Base-by-base conservation (phyloP, 2,797 vertebrate species). In the Sebastes elongatus region DNA sequence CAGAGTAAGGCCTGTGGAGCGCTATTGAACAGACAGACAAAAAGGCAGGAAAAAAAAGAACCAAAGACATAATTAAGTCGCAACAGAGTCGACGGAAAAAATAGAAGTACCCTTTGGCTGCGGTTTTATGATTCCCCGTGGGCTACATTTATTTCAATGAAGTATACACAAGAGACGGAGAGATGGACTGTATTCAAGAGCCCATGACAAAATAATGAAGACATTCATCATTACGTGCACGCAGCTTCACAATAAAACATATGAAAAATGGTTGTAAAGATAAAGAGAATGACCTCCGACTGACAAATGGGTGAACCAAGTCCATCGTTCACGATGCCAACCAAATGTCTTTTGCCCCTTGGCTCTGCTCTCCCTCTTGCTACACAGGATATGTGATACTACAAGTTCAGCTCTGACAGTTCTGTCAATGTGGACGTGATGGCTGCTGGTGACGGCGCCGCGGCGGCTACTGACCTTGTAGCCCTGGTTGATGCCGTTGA, bases 401-500 rank as follows among this genome's bases (percentile, higher is more conserved):
- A 85, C 88, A 79, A 78, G 68, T 61, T 76, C 74, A 57, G 71
- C 84, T 27, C 74, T 82, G 92, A 87, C 90, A 89, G 76, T 7
- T 83, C 81, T 35, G 84, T 87, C 87, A 59, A 81, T 76, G 80
- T 65, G 46, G 46, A 63, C 9, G 74, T 22, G 73, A 84, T 61
- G 82, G 35, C 78, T n/a, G 1, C 3, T 1, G 42, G 71, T 16
- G 81, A 60, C n/a, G 53, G 53, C 64, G 4, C 52, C 2, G 35
- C 13, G 11, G 82, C 70, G 3, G 53, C 46, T 7, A 79, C 92
- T 87, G 92, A 99, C 98, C 98, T 99, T 99, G 95, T 99, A 99
- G 74, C 98, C 98, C 93, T 99, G 98, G 95, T 99, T 99, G 95
- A 99, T 99, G 84, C 98, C 98, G 0, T 99, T 99, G 95, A 99